Conservation (phyloP, 2,797 vertebrate genomes). For the Clarias fuscus region DNA sequence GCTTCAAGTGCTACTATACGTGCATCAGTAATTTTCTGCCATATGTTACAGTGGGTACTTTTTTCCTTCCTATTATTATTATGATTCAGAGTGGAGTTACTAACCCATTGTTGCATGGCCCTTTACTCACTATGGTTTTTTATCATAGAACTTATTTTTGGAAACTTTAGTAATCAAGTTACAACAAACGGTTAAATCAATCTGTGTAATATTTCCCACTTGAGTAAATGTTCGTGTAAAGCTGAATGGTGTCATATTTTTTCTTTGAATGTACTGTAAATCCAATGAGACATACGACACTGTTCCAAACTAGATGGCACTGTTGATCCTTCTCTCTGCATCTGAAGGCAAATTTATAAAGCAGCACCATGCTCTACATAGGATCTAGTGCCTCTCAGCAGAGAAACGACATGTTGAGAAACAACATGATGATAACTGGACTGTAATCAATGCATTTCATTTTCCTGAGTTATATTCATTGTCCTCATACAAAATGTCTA, state of each 20-base stretch:
- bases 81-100: background rate
- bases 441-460: background rate
- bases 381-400: background rate
- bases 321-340: constrained; percentile 58
- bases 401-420: background rate
- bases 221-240: background rate
- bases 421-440: background rate
- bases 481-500: background rate
- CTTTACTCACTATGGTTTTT: no score
- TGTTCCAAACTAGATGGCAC: constrained; percentile 59
- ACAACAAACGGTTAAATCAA: no score
- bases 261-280: background rate
- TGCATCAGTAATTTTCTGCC: background rate
- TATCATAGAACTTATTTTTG: no score
- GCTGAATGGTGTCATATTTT: background rate
- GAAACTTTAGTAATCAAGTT: no score
- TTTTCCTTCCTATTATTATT: background rate
- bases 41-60: background rate
- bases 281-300: background rate
- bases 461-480: background rate
- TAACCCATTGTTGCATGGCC: no score
- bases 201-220: no score
- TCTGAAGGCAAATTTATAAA: background rate
- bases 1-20: background rate
- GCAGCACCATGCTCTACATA: background rate